Conservation (phyloP, 2,888 invertebrate genomes). For the Proisotoma minuta region DNA sequence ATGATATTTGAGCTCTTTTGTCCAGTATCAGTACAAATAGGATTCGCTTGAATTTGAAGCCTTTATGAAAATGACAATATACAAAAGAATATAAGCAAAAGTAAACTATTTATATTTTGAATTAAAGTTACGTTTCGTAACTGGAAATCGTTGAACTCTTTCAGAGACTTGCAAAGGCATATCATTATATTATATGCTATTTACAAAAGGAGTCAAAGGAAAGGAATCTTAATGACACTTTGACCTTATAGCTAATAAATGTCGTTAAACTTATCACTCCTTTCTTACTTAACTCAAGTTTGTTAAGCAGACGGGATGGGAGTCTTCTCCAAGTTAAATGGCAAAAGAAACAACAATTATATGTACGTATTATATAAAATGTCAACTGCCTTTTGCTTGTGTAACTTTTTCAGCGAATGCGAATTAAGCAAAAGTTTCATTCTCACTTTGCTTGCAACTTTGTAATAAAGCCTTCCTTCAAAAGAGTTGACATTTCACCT, state of each 20-base stretch:
- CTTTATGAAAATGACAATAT: no score
- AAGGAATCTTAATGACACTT: not conserved
- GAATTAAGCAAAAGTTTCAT: not conserved
- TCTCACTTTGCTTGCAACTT: not conserved
- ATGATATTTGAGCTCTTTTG: no score
- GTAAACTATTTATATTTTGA: no score
- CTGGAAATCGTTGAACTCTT: no score
- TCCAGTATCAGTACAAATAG: no score
- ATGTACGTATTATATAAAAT: not conserved
- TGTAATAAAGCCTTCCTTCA: not conserved
- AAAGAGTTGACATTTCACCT: not conserved
- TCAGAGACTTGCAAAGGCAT: no score
- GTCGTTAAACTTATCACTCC: not conserved
- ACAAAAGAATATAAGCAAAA: no score
- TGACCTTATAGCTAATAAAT: not conserved
- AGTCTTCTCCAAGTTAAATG: no score
- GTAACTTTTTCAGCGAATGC: not conserved
- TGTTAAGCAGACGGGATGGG: not conserved
- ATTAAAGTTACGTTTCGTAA: no score
- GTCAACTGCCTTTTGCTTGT: not conserved
- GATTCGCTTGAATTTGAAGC: no score
- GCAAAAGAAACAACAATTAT: not conserved
- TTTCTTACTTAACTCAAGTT: not conserved
- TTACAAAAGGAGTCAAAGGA: no score
- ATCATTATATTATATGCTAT: not conserved